phyloP scores from a whole-genome alignment of 1,140 invertebrate species.

The Venturia canescens region DNA sequence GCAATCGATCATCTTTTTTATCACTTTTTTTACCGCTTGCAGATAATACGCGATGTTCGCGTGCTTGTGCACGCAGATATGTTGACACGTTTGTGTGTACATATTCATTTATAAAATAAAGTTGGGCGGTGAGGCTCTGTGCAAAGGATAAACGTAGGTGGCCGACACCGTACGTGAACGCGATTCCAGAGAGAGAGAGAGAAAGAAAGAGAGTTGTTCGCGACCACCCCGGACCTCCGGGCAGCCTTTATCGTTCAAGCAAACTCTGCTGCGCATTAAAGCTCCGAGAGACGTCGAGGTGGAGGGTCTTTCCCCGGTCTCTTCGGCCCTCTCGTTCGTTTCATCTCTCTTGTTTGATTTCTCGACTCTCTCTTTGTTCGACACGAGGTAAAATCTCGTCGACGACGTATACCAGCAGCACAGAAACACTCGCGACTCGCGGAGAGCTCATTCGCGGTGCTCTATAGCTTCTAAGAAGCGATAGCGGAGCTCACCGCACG shows the following conservation, averaged over 20 bases:
- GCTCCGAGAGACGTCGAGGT: slow-evolving; percentile 22
- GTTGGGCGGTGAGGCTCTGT: background rate
- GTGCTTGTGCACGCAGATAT: background rate
- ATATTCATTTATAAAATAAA: background rate
- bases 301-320: slow-evolving; percentile 28
- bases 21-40: background rate
- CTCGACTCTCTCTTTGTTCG: background rate
- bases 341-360: slow-evolving; percentile 6
- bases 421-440: slow-evolving; percentile 31
- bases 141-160: slow-evolving; percentile 17
- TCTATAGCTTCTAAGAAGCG: slow-evolving; percentile 62
- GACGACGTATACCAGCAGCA: slow-evolving; percentile 51
- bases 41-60: background rate
- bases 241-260: slow-evolving; percentile 43
- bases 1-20: slow-evolving; percentile 26
- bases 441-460: slow-evolving; percentile 43
- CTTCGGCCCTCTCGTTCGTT: slow-evolving; percentile 5
- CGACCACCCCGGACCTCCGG: slow-evolving; percentile 42
- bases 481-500: slow-evolving; percentile 44
- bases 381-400: slow-evolving; percentile 41
- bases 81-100: background rate
- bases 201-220: slow-evolving; percentile 32
- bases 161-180: slow-evolving; percentile 17
- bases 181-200: slow-evolving; percentile 14
- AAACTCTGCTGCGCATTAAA: slow-evolving; percentile 42